phyloP scores from a whole-genome alignment of 1,140 invertebrate species.

The Brachystomella parvula region DNA sequence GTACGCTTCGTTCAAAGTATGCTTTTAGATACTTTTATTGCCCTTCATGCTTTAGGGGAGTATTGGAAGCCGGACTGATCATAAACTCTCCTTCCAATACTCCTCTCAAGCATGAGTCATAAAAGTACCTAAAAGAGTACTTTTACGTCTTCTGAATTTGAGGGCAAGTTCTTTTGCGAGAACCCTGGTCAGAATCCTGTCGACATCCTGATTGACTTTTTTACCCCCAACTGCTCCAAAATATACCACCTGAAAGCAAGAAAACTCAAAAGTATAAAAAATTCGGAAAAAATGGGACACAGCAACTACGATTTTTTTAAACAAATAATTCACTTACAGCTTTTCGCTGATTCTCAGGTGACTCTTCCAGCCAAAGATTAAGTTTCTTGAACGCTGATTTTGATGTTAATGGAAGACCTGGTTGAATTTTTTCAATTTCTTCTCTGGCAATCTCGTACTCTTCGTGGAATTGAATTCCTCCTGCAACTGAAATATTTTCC shows the following conservation, averaged over 20 bases:
- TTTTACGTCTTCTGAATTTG: too few relatives aligned
- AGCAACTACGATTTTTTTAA: not conserved
- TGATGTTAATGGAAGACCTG: not conserved
- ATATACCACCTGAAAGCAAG: slow-evolving; percentile 1
- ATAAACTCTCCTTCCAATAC: too few relatives aligned
- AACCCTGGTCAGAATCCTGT: not conserved
- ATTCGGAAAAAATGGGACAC: not conserved
- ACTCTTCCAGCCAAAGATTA: not conserved
- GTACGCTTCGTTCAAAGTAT: too few relatives aligned
- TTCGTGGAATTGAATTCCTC: not conserved
- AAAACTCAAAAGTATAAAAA: not conserved
- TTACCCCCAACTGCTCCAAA: slow-evolving; percentile 2
- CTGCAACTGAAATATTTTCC: not conserved
- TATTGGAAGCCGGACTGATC: too few relatives aligned
- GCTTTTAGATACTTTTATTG: too few relatives aligned
- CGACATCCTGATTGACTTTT: not conserved
- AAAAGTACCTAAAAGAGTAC: too few relatives aligned
- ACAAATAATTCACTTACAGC: not conserved
- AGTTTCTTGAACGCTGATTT: not conserved
- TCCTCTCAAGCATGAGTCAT: too few relatives aligned
- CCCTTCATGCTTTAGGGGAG: too few relatives aligned
- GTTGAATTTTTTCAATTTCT: not conserved
- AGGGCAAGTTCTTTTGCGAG: not conserved
- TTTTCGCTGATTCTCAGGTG: not conserved
- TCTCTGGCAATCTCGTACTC: slow-evolving; percentile 2